Percentiles rank a stretch among this genome's conserved stretches.
These are phyloP conservation scores for Gymnothorax javanicus DNA, from an alignment of 2,797 vertebrate species.

Conservation along the genomic window DNA sequence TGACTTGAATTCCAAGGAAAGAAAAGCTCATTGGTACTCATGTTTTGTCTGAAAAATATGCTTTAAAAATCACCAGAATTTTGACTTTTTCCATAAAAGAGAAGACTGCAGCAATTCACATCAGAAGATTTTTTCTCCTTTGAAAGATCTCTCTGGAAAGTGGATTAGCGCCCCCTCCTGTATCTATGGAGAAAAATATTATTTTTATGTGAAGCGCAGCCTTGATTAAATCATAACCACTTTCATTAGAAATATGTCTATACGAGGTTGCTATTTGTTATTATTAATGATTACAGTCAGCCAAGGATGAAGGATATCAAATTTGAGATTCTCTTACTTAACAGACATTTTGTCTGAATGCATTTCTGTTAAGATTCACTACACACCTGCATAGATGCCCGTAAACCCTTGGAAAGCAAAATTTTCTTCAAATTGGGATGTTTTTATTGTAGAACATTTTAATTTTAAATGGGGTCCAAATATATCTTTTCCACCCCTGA, in stretches of 20 bases:
- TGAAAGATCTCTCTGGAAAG: slow-evolving; percentile 4
- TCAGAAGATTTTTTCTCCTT: neutral
- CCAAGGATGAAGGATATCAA: neutral
- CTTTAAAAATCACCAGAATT: slow-evolving; percentile 11
- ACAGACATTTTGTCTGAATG: neutral
- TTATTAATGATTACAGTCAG: neutral
- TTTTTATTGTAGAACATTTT: neutral
- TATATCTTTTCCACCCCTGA: neutral
- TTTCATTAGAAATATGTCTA: slow-evolving; percentile 24
- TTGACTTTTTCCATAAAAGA: slow-evolving; percentile 19
- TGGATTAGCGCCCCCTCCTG: slow-evolving; percentile 30
- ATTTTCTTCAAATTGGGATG: neutral
- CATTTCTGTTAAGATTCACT: neutral
- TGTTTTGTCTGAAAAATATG: neutral
- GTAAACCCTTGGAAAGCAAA: neutral
- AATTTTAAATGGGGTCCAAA: neutral
- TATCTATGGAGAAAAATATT: neutral
- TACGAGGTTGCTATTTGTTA: slow-evolving; percentile 10
- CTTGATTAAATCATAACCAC: neutral
- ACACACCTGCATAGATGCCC: neutral
- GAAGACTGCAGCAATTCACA: neutral
- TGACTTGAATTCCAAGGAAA: neutral
- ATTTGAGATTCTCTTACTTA: neutral
- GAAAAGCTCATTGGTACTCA: neutral
- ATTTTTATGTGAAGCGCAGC: slow-evolving; percentile 18